Base-by-base conservation (phyloP, 2,888 invertebrate species). In the Danaus chrysippus region DNA sequence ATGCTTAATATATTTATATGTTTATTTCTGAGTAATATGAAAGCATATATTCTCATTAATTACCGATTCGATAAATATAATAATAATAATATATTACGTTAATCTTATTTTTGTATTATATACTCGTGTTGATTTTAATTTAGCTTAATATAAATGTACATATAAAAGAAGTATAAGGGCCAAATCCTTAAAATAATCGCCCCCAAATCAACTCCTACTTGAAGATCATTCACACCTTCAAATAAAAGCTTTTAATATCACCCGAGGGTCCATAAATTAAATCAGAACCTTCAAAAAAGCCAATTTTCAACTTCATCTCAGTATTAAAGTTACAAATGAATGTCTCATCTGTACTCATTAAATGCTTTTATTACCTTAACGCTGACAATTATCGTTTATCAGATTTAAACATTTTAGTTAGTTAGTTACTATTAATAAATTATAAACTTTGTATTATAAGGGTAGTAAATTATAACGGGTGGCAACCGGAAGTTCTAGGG, bases 211-310 rank as follows among this genome's bases (percentile, higher is more conserved):
- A 61, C 72, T 70, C 69, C 49, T 61, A 55, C 56, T 23, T 41
- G 49, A 61, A 59, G 58, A 61, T 63, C 64, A 63, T 63, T 66
- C 61, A 61, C 67, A 61, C 62, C 64, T 63, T 58, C 55, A 58
- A 55, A 43, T 54, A 59, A 68, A 69, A 71, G 71, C 68, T 68
- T 73, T 73, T 73, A 73, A 73, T 73, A 73, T 71, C 66, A 59
- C 61, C 60, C 56, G 58, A 70, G 74, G 74, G 73, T 74, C 71
- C 74, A 75, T 74, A 75, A 74, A 75, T 75, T 75, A 75, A 70
- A 66, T 67, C 63, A 42, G 64, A n/a, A 61, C 66, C 62, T 67
- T 71, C 69, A 64, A 73, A 70, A 71, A 70, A 71, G 67, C 70
- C 70, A 72, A 72, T 71, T 70, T 70, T 66, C 62, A 69, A 65